Evolutionary conservation across 2,797 vertebrate genomes (phyloP).

Genomic region (Chlorospingus semifuscus): DNA sequence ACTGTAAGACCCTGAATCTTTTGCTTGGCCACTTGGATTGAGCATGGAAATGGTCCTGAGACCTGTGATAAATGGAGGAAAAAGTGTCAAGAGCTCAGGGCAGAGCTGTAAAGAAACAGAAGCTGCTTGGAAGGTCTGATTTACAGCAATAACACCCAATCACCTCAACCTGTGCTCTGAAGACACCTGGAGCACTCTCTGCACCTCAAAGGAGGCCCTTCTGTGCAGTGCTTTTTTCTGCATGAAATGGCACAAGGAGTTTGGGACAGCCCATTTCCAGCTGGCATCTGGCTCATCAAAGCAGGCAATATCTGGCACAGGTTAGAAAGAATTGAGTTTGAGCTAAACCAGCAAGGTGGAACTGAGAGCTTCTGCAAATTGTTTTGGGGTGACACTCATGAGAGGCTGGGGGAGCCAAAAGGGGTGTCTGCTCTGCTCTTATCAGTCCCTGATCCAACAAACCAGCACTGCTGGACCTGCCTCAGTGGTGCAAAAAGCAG

Average conservation of each 20-base stretch:
- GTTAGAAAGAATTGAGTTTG: background rate
- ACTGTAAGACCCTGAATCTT: background rate
- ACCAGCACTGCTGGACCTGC: background rate
- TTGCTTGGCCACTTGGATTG: background rate
- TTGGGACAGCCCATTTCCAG: background rate
- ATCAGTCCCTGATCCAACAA: background rate
- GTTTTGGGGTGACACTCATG: background rate
- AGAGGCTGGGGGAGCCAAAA: background rate
- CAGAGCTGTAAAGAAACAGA: background rate
- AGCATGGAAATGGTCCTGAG: background rate
- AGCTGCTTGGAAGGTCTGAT: background rate
- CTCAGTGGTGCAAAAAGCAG: background rate
- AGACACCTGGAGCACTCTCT: background rate
- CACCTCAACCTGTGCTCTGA: background rate
- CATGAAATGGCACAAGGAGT: background rate
- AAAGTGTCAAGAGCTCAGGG: background rate
- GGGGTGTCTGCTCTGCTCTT: background rate
- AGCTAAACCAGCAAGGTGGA: background rate
- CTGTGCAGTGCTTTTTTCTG: background rate
- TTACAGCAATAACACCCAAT: background rate
- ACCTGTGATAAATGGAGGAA: background rate
- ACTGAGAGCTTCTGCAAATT: background rate
- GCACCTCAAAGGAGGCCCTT: background rate
- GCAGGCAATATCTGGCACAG: background rate
- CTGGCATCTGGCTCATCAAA: background rate